Evolutionary conservation across 2,888 invertebrate species (phyloP).

Genomic region (Chironomus tentans): DNA sequence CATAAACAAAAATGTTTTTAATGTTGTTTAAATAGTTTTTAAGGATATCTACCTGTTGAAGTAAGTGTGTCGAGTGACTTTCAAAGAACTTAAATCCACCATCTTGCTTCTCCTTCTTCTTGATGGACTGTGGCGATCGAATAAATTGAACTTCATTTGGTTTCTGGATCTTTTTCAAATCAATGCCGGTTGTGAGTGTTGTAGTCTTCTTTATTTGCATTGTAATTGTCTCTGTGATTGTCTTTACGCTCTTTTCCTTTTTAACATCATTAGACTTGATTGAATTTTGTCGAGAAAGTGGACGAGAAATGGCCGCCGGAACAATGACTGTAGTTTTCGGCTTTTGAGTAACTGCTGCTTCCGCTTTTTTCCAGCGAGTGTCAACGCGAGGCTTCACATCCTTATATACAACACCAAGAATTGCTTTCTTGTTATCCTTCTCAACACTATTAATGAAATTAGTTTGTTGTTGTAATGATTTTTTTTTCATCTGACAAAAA

Average conservation of each 20-base stretch:
- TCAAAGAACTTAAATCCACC: background rate
- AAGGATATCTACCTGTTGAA: background rate
- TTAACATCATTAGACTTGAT: background rate
- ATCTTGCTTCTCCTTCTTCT: background rate
- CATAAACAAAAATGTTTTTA: too few relatives aligned
- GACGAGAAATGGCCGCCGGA: background rate
- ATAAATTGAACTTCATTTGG: background rate
- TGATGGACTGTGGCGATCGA: background rate
- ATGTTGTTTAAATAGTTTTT: background rate
- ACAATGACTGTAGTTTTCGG: background rate
- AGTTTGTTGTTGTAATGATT: background rate
- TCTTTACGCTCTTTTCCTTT: background rate
- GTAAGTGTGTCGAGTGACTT: conserved; percentile 1
- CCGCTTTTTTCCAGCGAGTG: conserved; percentile 37
- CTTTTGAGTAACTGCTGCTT: background rate
- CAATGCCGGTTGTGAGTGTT: background rate
- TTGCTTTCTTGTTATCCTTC: background rate
- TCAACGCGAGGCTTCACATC: conserved; percentile 41
- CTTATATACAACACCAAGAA: conserved; percentile 30
- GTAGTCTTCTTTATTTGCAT: background rate
- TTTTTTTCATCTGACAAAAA: background rate
- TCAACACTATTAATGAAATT: background rate
- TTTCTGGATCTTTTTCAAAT: background rate
- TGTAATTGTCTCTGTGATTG: background rate
- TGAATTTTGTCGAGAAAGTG: background rate